Conservation (phyloP, 2,888 invertebrate species). For the Ophion obscuratus region DNA sequence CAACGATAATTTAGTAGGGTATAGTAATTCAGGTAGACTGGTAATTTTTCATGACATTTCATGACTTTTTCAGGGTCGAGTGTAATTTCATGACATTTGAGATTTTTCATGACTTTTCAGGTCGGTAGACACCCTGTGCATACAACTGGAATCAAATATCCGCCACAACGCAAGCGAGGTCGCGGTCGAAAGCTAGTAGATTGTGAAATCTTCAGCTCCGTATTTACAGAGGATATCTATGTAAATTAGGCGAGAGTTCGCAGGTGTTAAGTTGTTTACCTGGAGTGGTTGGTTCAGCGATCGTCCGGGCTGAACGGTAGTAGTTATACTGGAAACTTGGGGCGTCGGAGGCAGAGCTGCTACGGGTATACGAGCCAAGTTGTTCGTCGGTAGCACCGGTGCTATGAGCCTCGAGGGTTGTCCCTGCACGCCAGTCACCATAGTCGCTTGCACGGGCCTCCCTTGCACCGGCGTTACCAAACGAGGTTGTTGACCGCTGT, state of each 20-base stretch:
- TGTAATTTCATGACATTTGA: too few relatives aligned
- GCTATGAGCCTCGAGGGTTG: conserved; percentile 80
- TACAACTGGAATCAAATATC: too few relatives aligned
- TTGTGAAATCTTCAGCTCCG: too few relatives aligned
- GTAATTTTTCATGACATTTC: too few relatives aligned
- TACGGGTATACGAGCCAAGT: conserved; percentile 78
- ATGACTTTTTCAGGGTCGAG: too few relatives aligned
- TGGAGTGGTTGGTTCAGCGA: conserved; percentile 78
- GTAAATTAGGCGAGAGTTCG: neutral
- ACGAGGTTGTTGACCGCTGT: conserved; percentile 78
- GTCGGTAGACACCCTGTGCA: too few relatives aligned
- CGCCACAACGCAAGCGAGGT: too few relatives aligned
- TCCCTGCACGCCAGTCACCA: conserved; percentile 79
- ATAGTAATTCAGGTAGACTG: too few relatives aligned
- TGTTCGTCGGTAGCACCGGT: conserved; percentile 78
- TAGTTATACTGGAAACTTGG: conserved; percentile 76
- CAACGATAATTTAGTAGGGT: too few relatives aligned
- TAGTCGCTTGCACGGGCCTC: conserved; percentile 80
- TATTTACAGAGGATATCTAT: neutral
- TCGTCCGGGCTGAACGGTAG: conserved; percentile 77
- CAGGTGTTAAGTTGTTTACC: conserved; percentile 64
- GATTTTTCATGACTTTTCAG: too few relatives aligned
- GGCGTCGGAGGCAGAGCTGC: conserved; percentile 77
- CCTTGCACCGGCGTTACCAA: conserved; percentile 78
- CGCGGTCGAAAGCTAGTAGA: too few relatives aligned